These are phyloP conservation scores for Crossaster papposus DNA, from an alignment of 53 echinoderm and acorn worm genomes.

Conservation along the genomic window DNA sequence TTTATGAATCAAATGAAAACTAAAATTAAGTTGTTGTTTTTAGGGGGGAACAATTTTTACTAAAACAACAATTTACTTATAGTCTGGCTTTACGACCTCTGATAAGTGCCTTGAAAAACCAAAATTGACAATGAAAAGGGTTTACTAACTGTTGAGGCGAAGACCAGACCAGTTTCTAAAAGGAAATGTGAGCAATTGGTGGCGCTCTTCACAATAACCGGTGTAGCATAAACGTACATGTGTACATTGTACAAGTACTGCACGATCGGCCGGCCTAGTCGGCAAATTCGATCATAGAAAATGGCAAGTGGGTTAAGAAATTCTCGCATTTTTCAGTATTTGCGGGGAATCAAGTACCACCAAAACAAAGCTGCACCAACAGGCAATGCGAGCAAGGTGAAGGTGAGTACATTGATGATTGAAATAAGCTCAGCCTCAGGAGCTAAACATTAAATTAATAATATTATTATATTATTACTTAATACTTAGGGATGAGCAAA, in stretches of 20 bases:
- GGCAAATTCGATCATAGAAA: not conserved
- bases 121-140: not conserved
- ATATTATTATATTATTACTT: no score
- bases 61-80: not conserved
- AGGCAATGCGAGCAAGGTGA: constrained; percentile 38
- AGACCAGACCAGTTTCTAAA: constrained; percentile 10
- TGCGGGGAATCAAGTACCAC: constrained; percentile 10
- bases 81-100: constrained; percentile 40
- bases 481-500: no score
- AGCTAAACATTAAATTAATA: no score
- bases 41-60: not conserved
- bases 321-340: constrained; percentile 34
- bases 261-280: not conserved
- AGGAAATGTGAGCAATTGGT: constrained; percentile 29
- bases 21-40: not conserved
- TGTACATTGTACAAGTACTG: not conserved
- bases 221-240: no score
- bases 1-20: no score
- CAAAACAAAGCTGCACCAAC: not conserved
- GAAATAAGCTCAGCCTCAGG: no score
- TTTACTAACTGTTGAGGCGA: constrained; percentile 1
- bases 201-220: constrained; percentile 20
- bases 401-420: no score
- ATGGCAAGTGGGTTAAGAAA: constrained; percentile 32
- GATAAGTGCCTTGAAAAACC: constrained; percentile 19